These are phyloP conservation scores for Poeciliopsis infans DNA, from an alignment of 2,797 vertebrate genomes.

Conservation along the genomic window DNA sequence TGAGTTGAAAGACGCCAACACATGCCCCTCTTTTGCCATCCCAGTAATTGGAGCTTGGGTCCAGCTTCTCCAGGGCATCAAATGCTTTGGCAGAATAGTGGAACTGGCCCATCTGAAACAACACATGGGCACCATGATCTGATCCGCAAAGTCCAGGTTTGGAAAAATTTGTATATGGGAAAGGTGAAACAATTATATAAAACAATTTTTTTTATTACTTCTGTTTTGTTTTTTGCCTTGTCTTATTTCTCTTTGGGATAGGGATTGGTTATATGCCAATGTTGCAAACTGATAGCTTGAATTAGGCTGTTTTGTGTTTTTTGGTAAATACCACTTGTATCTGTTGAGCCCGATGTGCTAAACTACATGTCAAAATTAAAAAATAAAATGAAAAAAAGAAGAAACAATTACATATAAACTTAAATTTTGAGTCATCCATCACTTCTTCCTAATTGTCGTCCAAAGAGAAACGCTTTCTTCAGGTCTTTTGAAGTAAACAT, in stretches of 20 bases:
- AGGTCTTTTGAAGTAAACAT: background rate
- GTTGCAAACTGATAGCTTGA: no score
- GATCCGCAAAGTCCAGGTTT: background rate
- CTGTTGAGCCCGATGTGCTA: no score
- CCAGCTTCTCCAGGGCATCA: slow-evolving; percentile 92
- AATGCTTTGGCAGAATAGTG: slow-evolving; percentile 97
- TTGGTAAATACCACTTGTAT: no score
- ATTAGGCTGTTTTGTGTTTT: no score
- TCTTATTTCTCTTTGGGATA: no score
- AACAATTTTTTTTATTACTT: no score
- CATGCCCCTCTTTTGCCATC: slow-evolving; percentile 98
- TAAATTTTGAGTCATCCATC: background rate
- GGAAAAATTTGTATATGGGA: background rate
- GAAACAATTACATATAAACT: background rate
- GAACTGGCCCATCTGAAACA: slow-evolving; percentile 94
- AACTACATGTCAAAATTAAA: no score
- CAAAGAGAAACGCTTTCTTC: background rate
- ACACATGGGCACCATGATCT: slow-evolving; percentile 13
- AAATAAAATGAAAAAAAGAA: no score
- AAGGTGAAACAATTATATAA: no score
- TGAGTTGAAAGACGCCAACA: slow-evolving; percentile 96
- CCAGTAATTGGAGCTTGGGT: slow-evolving; percentile 93
- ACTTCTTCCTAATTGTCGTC: background rate
- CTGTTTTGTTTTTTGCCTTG: no score
- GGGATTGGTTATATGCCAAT: no score